Conservation (phyloP, 1,140 invertebrate genomes). For the Myzus persicae region DNA sequence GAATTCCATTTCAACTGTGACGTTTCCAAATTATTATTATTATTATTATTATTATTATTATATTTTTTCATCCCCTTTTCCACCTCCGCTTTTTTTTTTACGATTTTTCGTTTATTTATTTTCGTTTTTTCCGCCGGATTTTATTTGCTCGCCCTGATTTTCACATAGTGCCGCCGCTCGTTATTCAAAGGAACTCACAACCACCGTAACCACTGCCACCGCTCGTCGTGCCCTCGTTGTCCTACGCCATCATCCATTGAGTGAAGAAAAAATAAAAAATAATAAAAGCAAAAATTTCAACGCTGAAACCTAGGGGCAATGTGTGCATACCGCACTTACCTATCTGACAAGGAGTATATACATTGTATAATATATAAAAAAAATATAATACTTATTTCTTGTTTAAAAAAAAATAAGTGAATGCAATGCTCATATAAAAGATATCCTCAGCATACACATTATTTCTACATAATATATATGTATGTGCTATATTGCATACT, state of each 20-base stretch:
- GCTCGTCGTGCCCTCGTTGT: background rate
- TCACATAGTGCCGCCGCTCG: background rate
- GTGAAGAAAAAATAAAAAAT: background rate
- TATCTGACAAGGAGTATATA: background rate
- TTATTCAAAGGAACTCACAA: constrained; percentile 16
- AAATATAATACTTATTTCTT: background rate
- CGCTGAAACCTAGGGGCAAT: background rate
- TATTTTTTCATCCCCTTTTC: background rate
- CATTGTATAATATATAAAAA: background rate
- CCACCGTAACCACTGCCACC: background rate
- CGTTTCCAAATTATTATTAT: constrained; percentile 31
- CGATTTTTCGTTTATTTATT: background rate
- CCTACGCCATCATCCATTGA: background rate
- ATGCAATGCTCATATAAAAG: background rate
- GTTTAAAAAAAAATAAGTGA: constrained; percentile 34
- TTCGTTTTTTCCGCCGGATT: background rate
- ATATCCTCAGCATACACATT: background rate
- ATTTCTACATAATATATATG: background rate
- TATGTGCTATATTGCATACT: too few relatives aligned
- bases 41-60: background rate
- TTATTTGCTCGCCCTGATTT: constrained; percentile 20
- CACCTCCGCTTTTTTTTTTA: background rate
- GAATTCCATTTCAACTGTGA: constrained; percentile 9
- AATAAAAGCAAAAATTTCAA: background rate
- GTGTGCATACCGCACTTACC: background rate